Percentiles rank a stretch among this genome's conserved stretches.
phyloP scores from a whole-genome alignment of 1,140 invertebrate species.

The Solenopsis invicta region DNA sequence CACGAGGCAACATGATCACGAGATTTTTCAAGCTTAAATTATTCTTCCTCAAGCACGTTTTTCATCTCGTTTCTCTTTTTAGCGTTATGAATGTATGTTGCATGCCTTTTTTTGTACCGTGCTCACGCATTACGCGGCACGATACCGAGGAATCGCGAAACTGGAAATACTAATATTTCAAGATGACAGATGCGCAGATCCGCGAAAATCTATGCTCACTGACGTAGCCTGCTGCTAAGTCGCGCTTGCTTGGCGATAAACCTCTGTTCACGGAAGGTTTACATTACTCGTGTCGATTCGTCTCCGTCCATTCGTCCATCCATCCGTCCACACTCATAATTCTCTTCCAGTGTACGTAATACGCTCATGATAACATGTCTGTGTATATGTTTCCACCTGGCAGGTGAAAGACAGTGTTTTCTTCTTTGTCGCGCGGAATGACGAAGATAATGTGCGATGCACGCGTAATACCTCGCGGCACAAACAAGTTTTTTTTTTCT shows the following conservation, averaged over 20 bases:
- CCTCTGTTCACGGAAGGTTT: constrained; percentile 49
- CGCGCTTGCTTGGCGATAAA: constrained; percentile 65
- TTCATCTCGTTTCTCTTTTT: neutral
- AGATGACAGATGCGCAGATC: constrained; percentile 80
- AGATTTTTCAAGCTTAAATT: constrained; percentile 2
- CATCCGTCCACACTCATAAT: constrained; percentile 67
- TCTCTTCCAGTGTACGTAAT: constrained; percentile 70
- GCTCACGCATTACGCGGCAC: neutral
- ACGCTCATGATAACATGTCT: constrained; percentile 56
- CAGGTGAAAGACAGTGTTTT: constrained; percentile 31
- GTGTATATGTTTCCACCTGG: constrained; percentile 27
- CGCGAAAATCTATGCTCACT: constrained; percentile 77
- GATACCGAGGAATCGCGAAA: neutral
- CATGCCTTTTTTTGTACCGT: neutral
- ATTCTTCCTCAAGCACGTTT: too few relatives aligned
- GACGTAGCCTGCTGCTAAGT: constrained; percentile 53
- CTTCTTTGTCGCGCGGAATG: constrained; percentile 5
- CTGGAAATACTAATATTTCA: constrained; percentile 57
- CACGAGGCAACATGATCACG: neutral
- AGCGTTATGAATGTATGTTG: neutral
- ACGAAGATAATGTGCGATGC: constrained; percentile 2
- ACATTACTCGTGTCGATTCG: constrained; percentile 54
- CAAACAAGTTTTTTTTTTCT: neutral
- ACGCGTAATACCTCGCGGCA: constrained; percentile 17
- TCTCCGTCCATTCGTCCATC: constrained; percentile 31